phyloP scores from a whole-genome alignment of 2,888 invertebrate species.

The Tinea semifulvella region DNA sequence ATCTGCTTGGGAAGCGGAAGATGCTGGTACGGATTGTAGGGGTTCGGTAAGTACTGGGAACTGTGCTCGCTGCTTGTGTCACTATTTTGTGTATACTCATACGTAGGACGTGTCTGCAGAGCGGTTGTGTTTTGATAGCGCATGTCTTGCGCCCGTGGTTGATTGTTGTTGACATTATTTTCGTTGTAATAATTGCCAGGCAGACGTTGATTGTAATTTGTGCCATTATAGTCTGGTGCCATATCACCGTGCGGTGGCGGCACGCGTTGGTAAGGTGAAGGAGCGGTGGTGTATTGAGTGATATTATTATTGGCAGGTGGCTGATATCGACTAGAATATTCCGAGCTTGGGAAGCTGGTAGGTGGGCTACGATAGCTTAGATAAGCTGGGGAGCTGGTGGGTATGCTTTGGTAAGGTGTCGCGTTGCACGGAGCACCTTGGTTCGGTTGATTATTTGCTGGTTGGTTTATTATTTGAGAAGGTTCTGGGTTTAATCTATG shows the following conservation, averaged over 20 bases:
- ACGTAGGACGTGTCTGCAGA: constrained; percentile 45
- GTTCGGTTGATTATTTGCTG: constrained; percentile 37
- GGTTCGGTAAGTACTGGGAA: constrained; percentile 39
- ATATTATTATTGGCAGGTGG: constrained; percentile 38
- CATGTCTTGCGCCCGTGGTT: constrained; percentile 33
- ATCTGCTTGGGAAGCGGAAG: constrained; percentile 68
- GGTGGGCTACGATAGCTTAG: constrained; percentile 60
- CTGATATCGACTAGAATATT: constrained; percentile 62
- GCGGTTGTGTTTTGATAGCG: constrained; percentile 36
- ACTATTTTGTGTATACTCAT: constrained; percentile 36
- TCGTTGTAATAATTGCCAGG: constrained; percentile 47
- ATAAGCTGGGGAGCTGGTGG: constrained; percentile 54
- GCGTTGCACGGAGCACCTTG: constrained; percentile 32
- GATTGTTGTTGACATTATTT: constrained; percentile 37
- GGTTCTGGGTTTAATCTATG: constrained; percentile 24
- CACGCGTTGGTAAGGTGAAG: constrained; percentile 68
- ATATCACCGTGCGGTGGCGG: constrained; percentile 65
- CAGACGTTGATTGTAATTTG: constrained; percentile 42
- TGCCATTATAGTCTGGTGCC: constrained; percentile 42
- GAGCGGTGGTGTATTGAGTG: constrained; percentile 32
- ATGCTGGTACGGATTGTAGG: constrained; percentile 70
- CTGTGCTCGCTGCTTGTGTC: constrained; percentile 29
- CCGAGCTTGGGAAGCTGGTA: constrained; percentile 53
- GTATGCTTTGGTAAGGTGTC: constrained; percentile 57
- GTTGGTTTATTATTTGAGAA: constrained; percentile 24